Evolutionary conservation across 2,113 vertebrate genomes (phyloP).

Genomic region (Apteryx mantelli): DNA sequence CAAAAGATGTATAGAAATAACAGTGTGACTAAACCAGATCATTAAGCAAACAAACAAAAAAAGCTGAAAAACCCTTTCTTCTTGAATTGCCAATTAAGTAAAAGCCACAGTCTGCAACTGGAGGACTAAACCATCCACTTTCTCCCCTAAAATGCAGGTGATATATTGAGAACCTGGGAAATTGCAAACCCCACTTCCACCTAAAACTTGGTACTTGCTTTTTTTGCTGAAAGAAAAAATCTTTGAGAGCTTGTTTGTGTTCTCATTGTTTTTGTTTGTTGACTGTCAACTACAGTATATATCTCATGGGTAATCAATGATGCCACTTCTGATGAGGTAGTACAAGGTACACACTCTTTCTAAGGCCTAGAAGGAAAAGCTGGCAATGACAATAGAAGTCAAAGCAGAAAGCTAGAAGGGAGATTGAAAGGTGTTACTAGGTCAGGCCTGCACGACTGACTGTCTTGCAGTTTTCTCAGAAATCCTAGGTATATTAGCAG

Average conservation of each 20-base stretch:
- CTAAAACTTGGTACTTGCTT: neutral
- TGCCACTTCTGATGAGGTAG: neutral
- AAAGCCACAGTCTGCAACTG: neutral
- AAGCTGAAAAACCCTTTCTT: neutral
- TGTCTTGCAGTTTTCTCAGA: neutral
- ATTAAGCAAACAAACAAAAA: neutral
- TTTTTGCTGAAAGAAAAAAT: neutral
- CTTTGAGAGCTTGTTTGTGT: neutral
- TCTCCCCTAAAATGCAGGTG: neutral
- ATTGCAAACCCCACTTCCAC: neutral
- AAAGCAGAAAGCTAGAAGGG: neutral
- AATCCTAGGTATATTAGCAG: neutral
- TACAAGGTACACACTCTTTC: neutral
- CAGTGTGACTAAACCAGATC: neutral
- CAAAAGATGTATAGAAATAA: neutral
- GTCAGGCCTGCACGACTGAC: neutral
- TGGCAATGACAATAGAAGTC: neutral
- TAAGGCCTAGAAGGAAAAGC: neutral
- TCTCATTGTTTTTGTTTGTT: neutral
- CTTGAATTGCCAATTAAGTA: neutral
- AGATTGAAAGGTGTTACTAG: neutral
- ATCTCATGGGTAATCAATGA: neutral
- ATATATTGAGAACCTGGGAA: neutral
- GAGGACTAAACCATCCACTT: neutral
- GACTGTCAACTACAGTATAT: neutral